Base-by-base conservation (phyloP, 2,113 vertebrate genomes). In the Aegithalos caudatus region DNA sequence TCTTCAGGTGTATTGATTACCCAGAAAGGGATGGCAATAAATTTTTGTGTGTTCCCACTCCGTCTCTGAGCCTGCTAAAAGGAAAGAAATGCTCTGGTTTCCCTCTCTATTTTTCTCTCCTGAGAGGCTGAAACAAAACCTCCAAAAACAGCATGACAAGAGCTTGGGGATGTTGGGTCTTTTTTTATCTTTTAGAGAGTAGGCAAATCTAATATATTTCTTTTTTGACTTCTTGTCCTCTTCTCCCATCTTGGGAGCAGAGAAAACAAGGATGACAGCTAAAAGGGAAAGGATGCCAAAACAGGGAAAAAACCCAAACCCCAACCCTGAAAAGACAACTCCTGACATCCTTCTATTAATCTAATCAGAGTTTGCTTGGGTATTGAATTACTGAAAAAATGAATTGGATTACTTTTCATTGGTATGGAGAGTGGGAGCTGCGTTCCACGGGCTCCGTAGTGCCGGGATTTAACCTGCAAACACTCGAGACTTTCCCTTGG, bases 1-100 rank as follows among this genome's bases (percentile, higher is more conserved):
- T 51, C 50, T 91, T 93, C 90, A 57, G 73, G 82, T 91, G 35
- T 82, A 96, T 79, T 74, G 81, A 94, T 92, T 50, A 20, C 64
- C 78, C 72, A 88, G 89, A 86, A 64, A 90, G 21, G 82, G 54
- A 65, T 40, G 66, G 35, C 14, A 3, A 82, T 92, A 93, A 72
- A 71, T 94, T 94, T 81, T 74, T 66, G 4, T 61, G 16, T 66
- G 72, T 86, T 84, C 76, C 84, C 29, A 17, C 85, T 62, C 50
- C 5, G 1, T 81, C 71, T 82, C 80, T 1, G 14, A 91, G 83
- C 77, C 84, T 66, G 51, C 80, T 93, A 86, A 94, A 94, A 56
- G 38, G 57, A 40, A 56, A 81, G 27, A 73, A 73, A 70, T 80
- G 42, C 7, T 14, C 19, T 9, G 5, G 4, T 71, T 60, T 60